Evolutionary conservation across 2,888 invertebrate species (phyloP).

Genomic region (Resseliella maxima): DNA sequence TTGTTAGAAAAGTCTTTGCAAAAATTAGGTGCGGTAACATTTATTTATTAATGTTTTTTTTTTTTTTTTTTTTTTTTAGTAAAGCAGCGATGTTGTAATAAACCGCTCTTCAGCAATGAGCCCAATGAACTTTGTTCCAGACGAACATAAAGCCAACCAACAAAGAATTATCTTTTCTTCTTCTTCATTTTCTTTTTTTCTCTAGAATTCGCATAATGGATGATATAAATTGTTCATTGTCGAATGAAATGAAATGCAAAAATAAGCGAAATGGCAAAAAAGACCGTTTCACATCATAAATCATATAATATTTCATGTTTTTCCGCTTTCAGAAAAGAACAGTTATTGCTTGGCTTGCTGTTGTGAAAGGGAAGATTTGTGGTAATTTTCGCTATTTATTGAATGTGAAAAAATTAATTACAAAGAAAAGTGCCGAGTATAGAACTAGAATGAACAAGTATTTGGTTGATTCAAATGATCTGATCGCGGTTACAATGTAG

Average conservation of each 20-base stretch:
- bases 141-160: not conserved
- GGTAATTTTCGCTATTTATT: not conserved
- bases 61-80: not conserved
- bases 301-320: not conserved
- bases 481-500: not conserved
- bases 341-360: not conserved
- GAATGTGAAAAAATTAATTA: not conserved
- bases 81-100: not conserved
- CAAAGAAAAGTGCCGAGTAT: not conserved
- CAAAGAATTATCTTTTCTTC: not conserved
- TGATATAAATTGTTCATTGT: not conserved
- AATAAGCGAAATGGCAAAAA: not conserved
- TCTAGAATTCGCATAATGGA: not conserved
- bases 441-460: too few species aligned
- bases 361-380: slow-evolving; percentile 1
- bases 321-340: not conserved
- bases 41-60: not conserved
- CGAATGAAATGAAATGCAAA: not conserved
- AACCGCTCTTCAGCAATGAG: not conserved
- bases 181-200: too few species aligned
- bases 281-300: not conserved
- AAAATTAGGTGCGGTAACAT: not conserved
- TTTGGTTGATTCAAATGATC: not conserved
- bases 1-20: not conserved
- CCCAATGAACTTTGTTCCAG: slow-evolving; percentile 30